Conservation (phyloP, 2,888 invertebrate genomes). For the Dione juno region DNA sequence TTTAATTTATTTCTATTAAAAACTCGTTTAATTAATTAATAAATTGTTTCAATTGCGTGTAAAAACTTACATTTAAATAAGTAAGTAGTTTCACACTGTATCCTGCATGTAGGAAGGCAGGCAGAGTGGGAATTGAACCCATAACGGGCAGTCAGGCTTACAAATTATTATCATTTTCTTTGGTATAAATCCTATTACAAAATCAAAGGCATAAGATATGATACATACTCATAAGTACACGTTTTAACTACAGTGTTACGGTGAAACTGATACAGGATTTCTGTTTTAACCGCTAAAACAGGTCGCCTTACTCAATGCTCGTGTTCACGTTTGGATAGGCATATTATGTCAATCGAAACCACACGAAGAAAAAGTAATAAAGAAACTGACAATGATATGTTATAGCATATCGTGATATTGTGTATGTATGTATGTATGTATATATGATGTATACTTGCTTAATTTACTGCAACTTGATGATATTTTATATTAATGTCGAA, state of each 20-base stretch:
- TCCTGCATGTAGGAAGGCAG: too few relatives aligned
- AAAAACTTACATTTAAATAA: too few relatives aligned
- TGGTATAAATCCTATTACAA: background rate
- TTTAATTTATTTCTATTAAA: too few relatives aligned
- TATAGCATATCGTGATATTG: background rate
- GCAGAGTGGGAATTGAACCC: too few relatives aligned
- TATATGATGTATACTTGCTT: background rate
- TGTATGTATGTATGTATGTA: too few relatives aligned
- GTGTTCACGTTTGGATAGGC: slow-evolving; percentile 17
- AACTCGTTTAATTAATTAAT: too few relatives aligned
- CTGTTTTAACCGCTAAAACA: slow-evolving; percentile 13
- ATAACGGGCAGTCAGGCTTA: too few relatives aligned
- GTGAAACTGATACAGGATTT: slow-evolving; percentile 16
- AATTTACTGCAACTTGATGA: background rate
- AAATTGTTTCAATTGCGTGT: too few relatives aligned
- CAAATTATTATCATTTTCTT: too few relatives aligned
- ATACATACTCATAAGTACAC: too few relatives aligned
- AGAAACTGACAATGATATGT: background rate
- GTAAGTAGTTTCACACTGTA: too few relatives aligned
- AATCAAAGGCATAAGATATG: background rate
- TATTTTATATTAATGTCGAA: background rate
- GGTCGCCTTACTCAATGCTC: slow-evolving; percentile 6
- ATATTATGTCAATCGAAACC: slow-evolving; percentile 9
- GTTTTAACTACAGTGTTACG: slow-evolving; percentile 1
- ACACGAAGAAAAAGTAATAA: slow-evolving; percentile 5